A percentile compares a stretch with the other conserved stretches of the same genome.
These are phyloP conservation scores for Drosophila busckii DNA, from an alignment of 1,140 invertebrate genomes.

Conservation along the genomic window DNA sequence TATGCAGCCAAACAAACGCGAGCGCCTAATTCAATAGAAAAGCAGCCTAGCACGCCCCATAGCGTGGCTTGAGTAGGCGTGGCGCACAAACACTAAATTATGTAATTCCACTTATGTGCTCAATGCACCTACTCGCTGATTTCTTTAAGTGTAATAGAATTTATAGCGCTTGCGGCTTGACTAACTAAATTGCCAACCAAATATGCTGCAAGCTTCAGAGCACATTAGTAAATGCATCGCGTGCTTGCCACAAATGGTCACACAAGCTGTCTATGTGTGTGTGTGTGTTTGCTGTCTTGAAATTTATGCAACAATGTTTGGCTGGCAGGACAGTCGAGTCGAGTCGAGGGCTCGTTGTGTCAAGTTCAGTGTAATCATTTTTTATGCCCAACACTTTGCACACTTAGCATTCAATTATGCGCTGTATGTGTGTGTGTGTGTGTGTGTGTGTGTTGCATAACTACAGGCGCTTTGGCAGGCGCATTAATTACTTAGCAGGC, in stretches of 20 bases:
- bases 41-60: too few relatives aligned
- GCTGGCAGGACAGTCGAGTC: conserved; percentile 1
- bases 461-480: conserved; percentile 14
- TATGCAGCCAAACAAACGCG: too few relatives aligned
- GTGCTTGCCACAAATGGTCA: conserved; percentile 17
- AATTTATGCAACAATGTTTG: conserved; percentile 33
- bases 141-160: too few relatives aligned
- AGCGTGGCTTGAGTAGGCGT: too few relatives aligned
- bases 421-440: background rate
- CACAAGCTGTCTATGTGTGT: conserved; percentile 1
- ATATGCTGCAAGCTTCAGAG: conserved; percentile 5
- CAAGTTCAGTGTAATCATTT: conserved; percentile 48
- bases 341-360: background rate
- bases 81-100: too few relatives aligned
- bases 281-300: conserved; percentile 22
- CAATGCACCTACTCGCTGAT: too few relatives aligned
- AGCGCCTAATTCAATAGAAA: too few relatives aligned
- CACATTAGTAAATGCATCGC: conserved; percentile 21
- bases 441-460: conserved; percentile 27
- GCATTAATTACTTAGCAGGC: conserved; percentile 39
- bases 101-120: too few relatives aligned
- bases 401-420: conserved; percentile 6
- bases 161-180: too few relatives aligned
- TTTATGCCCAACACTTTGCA: conserved; percentile 13
- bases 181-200: conserved; percentile 18